Conservation (phyloP, 2,113 vertebrate species). For the Athene cunicularia region DNA sequence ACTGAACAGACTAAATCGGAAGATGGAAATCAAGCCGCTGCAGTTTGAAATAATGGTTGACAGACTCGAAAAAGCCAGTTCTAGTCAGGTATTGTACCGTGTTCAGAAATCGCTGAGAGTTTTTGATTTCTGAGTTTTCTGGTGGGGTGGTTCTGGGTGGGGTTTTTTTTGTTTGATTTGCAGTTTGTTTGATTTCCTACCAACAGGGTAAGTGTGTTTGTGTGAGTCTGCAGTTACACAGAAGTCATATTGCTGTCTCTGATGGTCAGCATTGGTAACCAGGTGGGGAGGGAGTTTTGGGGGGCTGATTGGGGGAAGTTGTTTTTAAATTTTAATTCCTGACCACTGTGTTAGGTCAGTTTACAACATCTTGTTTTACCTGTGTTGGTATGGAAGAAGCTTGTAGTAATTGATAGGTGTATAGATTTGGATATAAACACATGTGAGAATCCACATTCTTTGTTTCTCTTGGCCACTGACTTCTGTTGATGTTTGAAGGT, state of each 20-base stretch:
- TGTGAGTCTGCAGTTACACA: not conserved
- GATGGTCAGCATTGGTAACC: not conserved
- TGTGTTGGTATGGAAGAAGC: not conserved
- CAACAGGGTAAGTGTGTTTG: not conserved
- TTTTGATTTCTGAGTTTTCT: not conserved
- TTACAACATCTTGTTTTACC: not conserved
- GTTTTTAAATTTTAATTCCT: not conserved
- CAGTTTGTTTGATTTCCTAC: not conserved
- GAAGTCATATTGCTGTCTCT: not conserved
- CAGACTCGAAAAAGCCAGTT: conserved; percentile 91
- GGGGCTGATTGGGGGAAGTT: not conserved
- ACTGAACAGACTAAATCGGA: conserved; percentile 90
- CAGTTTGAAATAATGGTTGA: conserved; percentile 96
- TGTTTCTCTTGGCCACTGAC: not conserved
- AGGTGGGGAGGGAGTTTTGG: not conserved
- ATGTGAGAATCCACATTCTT: not conserved
- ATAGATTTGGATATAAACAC: not conserved
- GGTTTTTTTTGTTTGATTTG: not conserved
- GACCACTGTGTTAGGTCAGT: not conserved
- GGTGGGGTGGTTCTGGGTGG: not conserved
- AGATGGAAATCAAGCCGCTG: conserved; percentile 92
- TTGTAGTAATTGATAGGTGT: not conserved
- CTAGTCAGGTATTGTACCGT: conserved; percentile 85
- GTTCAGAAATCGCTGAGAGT: not conserved
- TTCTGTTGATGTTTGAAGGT: not conserved